phyloP scores from a whole-genome alignment of 1,140 invertebrate genomes.

The Venustaconcha ellipsiformis region DNA sequence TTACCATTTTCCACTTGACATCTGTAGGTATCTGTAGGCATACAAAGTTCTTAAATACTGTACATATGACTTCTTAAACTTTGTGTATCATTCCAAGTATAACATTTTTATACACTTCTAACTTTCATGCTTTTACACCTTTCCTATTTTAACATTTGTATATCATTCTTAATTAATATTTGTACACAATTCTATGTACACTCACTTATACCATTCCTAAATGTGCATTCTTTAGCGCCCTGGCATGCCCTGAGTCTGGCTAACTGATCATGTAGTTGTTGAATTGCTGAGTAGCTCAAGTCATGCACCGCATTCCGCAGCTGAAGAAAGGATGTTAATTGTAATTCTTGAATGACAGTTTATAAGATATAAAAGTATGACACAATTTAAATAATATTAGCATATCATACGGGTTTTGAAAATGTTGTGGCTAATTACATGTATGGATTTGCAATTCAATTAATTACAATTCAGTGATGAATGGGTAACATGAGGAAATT shows the following conservation, averaged over 20 bases:
- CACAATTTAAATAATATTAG: background rate
- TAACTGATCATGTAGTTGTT: constrained; percentile 61
- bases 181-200: too few relatives aligned
- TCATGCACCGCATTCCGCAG: constrained; percentile 59
- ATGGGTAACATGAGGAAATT: too few relatives aligned
- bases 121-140: too few relatives aligned
- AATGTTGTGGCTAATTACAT: background rate
- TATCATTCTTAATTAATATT: too few relatives aligned
- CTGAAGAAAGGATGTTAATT: constrained; percentile 24
- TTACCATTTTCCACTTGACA: too few relatives aligned
- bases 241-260: constrained; percentile 61
- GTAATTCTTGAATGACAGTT: background rate
- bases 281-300: constrained; percentile 60
- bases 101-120: too few relatives aligned
- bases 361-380: background rate
- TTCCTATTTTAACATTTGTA: too few relatives aligned
- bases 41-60: too few relatives aligned
- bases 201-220: constrained; percentile 20
- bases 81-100: too few relatives aligned
- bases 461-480: background rate
- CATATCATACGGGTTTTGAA: background rate
- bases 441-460: background rate
- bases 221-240: constrained; percentile 59
- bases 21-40: too few relatives aligned
- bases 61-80: too few relatives aligned